Percentiles rank a stretch among this genome's conserved stretches.
These are phyloP conservation scores for Bombus vancouverensis DNA, from an alignment of 1,140 invertebrate species.

Conservation along the genomic window DNA sequence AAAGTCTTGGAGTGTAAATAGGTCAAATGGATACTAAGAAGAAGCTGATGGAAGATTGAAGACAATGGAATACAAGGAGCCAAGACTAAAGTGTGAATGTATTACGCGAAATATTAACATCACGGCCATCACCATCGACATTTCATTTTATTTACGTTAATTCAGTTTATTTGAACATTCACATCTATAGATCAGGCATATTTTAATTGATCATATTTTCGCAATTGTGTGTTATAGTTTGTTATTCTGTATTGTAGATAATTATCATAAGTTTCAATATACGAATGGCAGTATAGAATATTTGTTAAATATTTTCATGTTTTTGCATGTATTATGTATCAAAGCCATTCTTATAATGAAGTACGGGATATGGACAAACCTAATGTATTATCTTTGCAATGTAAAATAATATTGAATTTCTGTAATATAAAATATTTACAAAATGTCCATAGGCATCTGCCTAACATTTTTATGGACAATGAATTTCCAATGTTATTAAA, in stretches of 20 bases:
- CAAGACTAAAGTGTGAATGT: slow-evolving; percentile 62
- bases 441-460: slow-evolving; percentile 35
- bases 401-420: slow-evolving; percentile 59
- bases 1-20: slow-evolving; percentile 58
- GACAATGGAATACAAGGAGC: slow-evolving; percentile 43
- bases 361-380: slow-evolving; percentile 37
- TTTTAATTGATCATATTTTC: slow-evolving; percentile 53
- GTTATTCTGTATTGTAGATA: slow-evolving; percentile 57
- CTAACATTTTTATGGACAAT: slow-evolving; percentile 54
- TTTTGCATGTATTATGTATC: slow-evolving; percentile 56
- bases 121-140: slow-evolving; percentile 35
- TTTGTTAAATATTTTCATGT: slow-evolving; percentile 53
- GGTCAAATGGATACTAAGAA: slow-evolving; percentile 44
- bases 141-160: slow-evolving; percentile 60
- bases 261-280: slow-evolving; percentile 59
- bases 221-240: slow-evolving; percentile 53
- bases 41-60: slow-evolving; percentile 52
- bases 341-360: slow-evolving; percentile 59
- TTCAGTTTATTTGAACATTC: slow-evolving; percentile 55
- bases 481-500: slow-evolving; percentile 67
- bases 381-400: slow-evolving; percentile 52
- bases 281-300: slow-evolving; percentile 47
- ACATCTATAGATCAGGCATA: slow-evolving; percentile 44
- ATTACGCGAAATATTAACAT: slow-evolving; percentile 42
- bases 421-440: slow-evolving; percentile 66